A percentile compares a stretch with the other conserved stretches of the same genome.
Evolutionary conservation across 64 coral and sea anemone species (phyloP).

Genomic region (Cladopsammia gracilis): DNA sequence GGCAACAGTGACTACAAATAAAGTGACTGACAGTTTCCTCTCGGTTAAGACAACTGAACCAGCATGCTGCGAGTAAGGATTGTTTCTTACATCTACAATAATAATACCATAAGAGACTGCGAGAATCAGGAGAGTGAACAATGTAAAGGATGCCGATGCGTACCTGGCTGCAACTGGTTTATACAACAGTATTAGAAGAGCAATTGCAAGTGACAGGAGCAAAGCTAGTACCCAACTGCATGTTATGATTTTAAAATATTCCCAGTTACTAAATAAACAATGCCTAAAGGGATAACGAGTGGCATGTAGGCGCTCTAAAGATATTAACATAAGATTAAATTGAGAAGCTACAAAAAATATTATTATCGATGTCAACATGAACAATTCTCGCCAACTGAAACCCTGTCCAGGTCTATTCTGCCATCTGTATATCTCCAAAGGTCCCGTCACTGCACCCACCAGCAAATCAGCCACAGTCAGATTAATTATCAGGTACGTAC

Average conservation of each 20-base stretch:
- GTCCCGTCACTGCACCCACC: background rate
- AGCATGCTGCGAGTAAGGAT: background rate
- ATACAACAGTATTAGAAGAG: background rate
- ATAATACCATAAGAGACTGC: background rate
- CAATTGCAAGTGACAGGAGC: background rate
- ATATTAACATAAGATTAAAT: background rate
- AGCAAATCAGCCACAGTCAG: background rate
- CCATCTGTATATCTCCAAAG: background rate
- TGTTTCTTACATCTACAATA: background rate
- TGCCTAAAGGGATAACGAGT: conserved; percentile 19
- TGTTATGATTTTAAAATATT: background rate
- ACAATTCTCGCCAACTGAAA: background rate
- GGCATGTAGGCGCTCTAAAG: conserved; percentile 8
- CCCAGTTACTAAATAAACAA: background rate
- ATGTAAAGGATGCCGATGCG: background rate
- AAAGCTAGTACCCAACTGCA: background rate
- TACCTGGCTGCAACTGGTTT: background rate
- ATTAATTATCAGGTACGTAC: background rate
- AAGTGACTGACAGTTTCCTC: background rate
- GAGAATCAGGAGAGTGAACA: background rate
- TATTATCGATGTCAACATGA: background rate
- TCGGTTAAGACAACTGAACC: background rate
- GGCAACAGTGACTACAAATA: background rate
- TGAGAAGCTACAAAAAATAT: background rate
- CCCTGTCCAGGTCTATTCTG: no score